These are phyloP conservation scores for Battus philenor DNA, from an alignment of 1,140 invertebrate genomes.

Conservation along the genomic window DNA sequence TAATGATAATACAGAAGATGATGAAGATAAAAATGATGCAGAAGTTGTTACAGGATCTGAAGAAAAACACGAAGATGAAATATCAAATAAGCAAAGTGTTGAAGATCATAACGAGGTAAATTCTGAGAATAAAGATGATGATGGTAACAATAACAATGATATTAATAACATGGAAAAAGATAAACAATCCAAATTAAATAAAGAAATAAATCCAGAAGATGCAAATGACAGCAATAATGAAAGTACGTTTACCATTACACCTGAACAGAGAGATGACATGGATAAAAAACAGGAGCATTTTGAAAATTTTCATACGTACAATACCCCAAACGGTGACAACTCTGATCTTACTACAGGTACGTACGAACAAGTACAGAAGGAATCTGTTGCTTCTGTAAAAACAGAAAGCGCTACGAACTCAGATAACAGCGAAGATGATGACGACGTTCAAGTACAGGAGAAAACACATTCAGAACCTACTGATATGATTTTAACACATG, in stretches of 20 bases:
- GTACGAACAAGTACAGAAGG: constrained; percentile 27
- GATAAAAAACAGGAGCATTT: constrained; percentile 17
- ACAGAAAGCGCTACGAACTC: constrained; percentile 32
- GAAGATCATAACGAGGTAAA: constrained; percentile 14
- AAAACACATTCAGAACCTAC: constrained; percentile 62
- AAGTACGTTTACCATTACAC: too few species aligned
- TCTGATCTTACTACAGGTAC: constrained; percentile 7
- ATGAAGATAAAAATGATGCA: constrained; percentile 24
- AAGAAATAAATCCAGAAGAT: constrained; percentile 18
- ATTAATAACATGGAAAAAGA: constrained; percentile 15
- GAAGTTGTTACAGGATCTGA: constrained; percentile 20
- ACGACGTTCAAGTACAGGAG: constrained; percentile 65
- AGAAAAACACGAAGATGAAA: constrained; percentile 20
- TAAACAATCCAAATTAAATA: too few species aligned
- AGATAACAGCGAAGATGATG: constrained; percentile 59
- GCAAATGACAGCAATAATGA: constrained; percentile 20
- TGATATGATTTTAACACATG: constrained; percentile 53
- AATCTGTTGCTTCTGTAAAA: constrained; percentile 23
- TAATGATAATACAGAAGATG: constrained; percentile 19
- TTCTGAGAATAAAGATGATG: constrained; percentile 13
- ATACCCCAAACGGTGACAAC: constrained; percentile 1
- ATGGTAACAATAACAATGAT: constrained; percentile 5
- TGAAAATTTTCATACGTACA: constrained; percentile 29
- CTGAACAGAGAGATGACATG: constrained; percentile 17
- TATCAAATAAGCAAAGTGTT: constrained; percentile 8